phyloP scores from a whole-genome alignment of 2,797 vertebrate species.

The Apogon hyalosoma region DNA sequence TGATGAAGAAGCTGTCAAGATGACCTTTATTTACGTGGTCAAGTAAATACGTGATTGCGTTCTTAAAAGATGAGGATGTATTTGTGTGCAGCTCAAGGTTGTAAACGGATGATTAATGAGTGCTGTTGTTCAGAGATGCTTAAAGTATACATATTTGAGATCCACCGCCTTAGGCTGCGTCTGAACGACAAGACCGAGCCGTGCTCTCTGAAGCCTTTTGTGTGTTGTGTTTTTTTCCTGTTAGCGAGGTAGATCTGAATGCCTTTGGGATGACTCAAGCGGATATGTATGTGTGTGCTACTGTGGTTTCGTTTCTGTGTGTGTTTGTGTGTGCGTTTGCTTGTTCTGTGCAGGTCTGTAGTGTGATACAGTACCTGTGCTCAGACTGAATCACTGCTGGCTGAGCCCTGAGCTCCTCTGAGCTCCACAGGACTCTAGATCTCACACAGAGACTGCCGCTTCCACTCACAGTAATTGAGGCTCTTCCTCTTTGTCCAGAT shows the following conservation, averaged over 20 bases:
- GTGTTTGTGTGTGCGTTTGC: constrained; percentile 34
- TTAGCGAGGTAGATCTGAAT: constrained; percentile 74
- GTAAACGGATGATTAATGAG: constrained; percentile 60
- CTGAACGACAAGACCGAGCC: constrained; percentile 64
- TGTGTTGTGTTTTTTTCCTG: constrained; percentile 48
- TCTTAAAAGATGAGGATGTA: constrained; percentile 10
- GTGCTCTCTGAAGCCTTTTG: constrained; percentile 58
- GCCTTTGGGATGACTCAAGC: constrained; percentile 77
- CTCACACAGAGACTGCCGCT: constrained; percentile 59
- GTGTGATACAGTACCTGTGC: constrained; percentile 61
- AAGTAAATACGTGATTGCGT: constrained; percentile 33
- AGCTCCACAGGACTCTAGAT: constrained; percentile 48
- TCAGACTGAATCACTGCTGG: constrained; percentile 49
- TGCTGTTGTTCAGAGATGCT: constrained; percentile 47
- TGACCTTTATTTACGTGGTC: constrained; percentile 35
- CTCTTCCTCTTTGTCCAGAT: constrained; percentile 63
- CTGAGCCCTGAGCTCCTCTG: constrained; percentile 49
- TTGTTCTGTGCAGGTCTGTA: constrained; percentile 29
- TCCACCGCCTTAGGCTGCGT: constrained; percentile 61
- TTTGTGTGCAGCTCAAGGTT: constrained; percentile 45
- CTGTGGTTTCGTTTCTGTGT: constrained; percentile 43
- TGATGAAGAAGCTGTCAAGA: constrained; percentile 4
- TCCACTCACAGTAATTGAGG: constrained; percentile 59
- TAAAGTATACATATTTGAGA: constrained; percentile 42
- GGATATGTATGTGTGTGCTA: constrained; percentile 36